Base-by-base conservation (phyloP, 2,797 vertebrate genomes). In the Galaxias olidus region DNA sequence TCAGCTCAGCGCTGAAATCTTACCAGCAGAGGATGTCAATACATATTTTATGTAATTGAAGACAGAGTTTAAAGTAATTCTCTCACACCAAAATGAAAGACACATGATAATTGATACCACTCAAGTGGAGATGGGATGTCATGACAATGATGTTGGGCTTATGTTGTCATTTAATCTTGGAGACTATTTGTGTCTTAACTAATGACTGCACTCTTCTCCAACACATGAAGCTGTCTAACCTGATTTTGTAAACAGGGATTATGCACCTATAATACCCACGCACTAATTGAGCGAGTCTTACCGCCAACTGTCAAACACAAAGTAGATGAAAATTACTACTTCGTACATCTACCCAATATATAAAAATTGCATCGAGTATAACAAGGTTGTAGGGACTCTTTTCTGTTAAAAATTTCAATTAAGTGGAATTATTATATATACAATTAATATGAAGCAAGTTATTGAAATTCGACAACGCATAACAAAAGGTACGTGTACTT, bases 181-280 rank as follows among this genome's bases (percentile, higher is more conserved):
- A 61, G 51, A 75, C 73, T 66, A 74, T 78, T 76, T 69, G 47
- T 63, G 15, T 71, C 63, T 61, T 64, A 51, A 43, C 74, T 83
- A 91, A 89, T 78, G 83, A 83, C 61, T 74, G 82, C 76, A 46
- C 73, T 87, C 84, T 84, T 63, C 53, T 67, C 61, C 59, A 60
- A 63, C 44, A 80, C 77, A 78, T 88, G 83, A 73, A 85, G 71
- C 68, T 63, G 61, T 80, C 60, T 63, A 61, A 74, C 11, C 20
- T 51, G 66, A 75, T 74, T 69, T 71, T 54, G 66, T 65, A 65
- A 61, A 81, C 62, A 70, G 43, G 40, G n/a, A 69, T 66, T 53
- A 57, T 11, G 43, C 41, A 62, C 75, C 74, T 79, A 67, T n/a
- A n/a, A n/a, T n/a, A n/a, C n/a, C n/a, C n/a, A n/a, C 44, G 66